Evolutionary conservation across 2,797 vertebrate species (phyloP).

Genomic region (Microctenopoma steveboyesi): DNA sequence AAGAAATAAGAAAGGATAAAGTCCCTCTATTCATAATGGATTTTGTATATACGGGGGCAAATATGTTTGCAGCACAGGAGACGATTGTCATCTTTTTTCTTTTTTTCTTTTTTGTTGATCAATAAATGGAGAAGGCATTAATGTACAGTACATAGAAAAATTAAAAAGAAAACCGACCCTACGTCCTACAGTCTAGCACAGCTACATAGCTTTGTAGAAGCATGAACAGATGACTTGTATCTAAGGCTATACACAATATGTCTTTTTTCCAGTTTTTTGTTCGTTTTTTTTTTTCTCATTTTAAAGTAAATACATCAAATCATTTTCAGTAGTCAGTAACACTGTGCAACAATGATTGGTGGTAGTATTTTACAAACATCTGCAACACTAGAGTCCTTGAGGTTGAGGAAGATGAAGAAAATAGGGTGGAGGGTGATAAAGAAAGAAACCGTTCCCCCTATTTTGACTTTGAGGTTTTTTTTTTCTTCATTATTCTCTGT

Average conservation of each 20-base stretch:
- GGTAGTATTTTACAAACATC: conserved; percentile 87
- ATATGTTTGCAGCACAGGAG: conserved; percentile 86
- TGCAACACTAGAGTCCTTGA: conserved; percentile 79
- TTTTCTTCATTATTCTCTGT: conserved; percentile 46
- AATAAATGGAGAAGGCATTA: conserved; percentile 86
- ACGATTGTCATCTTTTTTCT: conserved; percentile 88
- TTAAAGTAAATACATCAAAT: conserved; percentile 88
- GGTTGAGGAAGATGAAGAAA: conserved; percentile 76
- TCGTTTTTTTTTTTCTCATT: conserved; percentile 64
- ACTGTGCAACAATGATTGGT: conserved; percentile 87
- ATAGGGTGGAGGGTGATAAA: conserved; percentile 49
- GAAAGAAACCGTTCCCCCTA: conserved; percentile 61
- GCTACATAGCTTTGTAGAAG: conserved; percentile 85
- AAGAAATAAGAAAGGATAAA: conserved; percentile 68
- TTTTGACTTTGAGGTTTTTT: conserved; percentile 41
- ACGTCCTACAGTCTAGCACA: conserved; percentile 85
- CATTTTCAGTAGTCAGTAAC: conserved; percentile 88
- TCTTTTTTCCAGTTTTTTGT: conserved; percentile 80
- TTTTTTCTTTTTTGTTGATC: conserved; percentile 74
- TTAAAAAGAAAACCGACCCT: conserved; percentile 81
- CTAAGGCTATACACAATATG: conserved; percentile 88
- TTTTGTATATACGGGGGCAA: conserved; percentile 81
- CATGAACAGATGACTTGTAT: conserved; percentile 85
- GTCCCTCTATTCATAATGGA: conserved; percentile 80
- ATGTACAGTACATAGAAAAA: conserved; percentile 87